phyloP scores from a whole-genome alignment of 2,797 vertebrate species.

The Pseudochaenichthys georgianus region DNA sequence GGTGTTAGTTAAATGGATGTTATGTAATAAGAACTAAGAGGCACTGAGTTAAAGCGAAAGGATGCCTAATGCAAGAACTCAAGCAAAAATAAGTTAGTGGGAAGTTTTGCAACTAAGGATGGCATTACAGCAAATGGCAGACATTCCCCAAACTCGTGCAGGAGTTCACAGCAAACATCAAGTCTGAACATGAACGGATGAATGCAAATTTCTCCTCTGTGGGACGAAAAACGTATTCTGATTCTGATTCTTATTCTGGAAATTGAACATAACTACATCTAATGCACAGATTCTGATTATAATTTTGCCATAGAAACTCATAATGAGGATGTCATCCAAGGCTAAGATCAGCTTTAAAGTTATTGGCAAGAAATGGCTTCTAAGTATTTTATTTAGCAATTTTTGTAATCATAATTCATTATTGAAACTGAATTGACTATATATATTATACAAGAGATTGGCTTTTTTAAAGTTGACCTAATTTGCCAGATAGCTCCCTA shows the following conservation, averaged over 20 bases:
- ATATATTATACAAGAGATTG: background rate
- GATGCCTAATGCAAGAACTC: background rate
- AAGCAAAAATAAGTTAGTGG: background rate
- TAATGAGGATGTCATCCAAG: background rate
- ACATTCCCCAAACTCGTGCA: background rate
- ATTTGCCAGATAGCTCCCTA: background rate
- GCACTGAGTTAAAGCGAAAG: background rate
- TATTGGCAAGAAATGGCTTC: slow-evolving; percentile 1
- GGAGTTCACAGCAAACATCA: background rate
- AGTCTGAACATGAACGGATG: too few relatives aligned
- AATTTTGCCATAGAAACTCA: background rate
- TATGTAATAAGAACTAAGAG: background rate
- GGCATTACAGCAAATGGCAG: background rate
- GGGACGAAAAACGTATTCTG: too few relatives aligned
- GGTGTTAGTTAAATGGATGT: too few relatives aligned
- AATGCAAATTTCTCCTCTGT: too few relatives aligned
- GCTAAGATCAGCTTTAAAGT: background rate
- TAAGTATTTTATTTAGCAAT: background rate
- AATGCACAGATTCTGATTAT: background rate
- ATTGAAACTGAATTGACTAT: background rate
- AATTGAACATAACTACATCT: background rate
- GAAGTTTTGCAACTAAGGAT: background rate
- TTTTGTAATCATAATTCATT: background rate
- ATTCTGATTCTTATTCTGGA: background rate
- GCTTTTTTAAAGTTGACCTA: background rate